Evolutionary conservation across 2,797 vertebrate genomes (phyloP).

Genomic region (Semaprochilodus insignis): DNA sequence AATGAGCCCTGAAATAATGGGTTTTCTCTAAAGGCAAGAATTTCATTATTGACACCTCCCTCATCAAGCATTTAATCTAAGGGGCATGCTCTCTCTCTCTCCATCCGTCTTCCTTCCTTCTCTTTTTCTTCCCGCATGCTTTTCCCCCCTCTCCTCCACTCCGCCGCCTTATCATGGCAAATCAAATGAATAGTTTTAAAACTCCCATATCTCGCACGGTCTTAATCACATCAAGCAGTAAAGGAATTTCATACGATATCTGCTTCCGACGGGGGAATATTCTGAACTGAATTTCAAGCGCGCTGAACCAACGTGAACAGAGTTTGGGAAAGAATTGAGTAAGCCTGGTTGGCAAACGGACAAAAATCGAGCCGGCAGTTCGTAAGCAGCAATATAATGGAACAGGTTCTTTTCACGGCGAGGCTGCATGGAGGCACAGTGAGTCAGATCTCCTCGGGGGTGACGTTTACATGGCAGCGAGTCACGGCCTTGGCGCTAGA

Average conservation of each 20-base stretch:
- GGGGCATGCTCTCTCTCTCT: slow-evolving; percentile 31
- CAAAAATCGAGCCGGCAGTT: slow-evolving; percentile 21
- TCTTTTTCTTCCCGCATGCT: neutral
- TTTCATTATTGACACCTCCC: slow-evolving; percentile 63
- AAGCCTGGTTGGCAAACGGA: slow-evolving; percentile 16
- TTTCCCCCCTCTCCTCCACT: slow-evolving; percentile 10
- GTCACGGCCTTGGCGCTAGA: slow-evolving; percentile 67
- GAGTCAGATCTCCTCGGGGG: slow-evolving; percentile 59
- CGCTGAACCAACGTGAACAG: neutral
- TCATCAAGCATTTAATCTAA: slow-evolving; percentile 57
- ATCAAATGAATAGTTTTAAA: slow-evolving; percentile 45
- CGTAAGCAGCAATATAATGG: slow-evolving; percentile 34
- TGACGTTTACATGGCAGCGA: slow-evolving; percentile 61
- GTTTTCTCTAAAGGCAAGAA: slow-evolving; percentile 65
- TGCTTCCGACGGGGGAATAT: slow-evolving; percentile 34
- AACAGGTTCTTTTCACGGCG: slow-evolving; percentile 18
- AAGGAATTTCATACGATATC: slow-evolving; percentile 31
- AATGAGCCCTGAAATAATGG: slow-evolving; percentile 68
- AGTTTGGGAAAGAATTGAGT: slow-evolving; percentile 37
- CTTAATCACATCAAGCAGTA: slow-evolving; percentile 35
- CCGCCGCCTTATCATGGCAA: slow-evolving; percentile 22
- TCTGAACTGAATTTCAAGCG: slow-evolving; percentile 26
- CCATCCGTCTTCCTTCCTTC: slow-evolving; percentile 11
- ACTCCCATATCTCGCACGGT: slow-evolving; percentile 33
- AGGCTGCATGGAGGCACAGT: slow-evolving; percentile 9